Evolutionary conservation across 2,888 invertebrate genomes (phyloP), one percentile per base, ranked within the genome.

Genomic region (Tetramorium bicarinatum): DNA sequence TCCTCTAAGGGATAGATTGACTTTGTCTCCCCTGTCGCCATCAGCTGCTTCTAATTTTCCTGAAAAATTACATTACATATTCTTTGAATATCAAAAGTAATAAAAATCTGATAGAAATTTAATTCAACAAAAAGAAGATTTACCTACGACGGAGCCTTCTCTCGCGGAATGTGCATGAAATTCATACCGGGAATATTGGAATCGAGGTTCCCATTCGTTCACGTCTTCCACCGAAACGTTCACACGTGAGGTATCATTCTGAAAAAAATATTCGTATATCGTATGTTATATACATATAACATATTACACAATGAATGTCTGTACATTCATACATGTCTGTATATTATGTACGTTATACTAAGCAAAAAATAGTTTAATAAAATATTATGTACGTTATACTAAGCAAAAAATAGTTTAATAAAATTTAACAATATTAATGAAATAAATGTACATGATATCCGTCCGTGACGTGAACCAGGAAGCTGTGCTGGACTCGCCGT

Each of bases 121-220:
- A 34, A 67, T 6, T 29, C 2, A 13, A 69, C 0, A 38, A 59
- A 34, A 7, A 8, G 15, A 56, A 47, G 8, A 83, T 91, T 89
- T 83, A 94, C 95, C 95, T 56, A 95, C 90, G 69, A 94, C 90
- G 18, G 94, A 93, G 71, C 94, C 94, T 79, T 93, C 94, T 74
- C 92, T 92, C 61, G 94, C 87, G 21, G 91, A 91, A 69, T 92
- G 92, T 38, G 94, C 93, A 74, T 94, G 93, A 85, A 99, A 98
- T 95, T 98, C 98, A 95, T 98, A 99, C 94, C 98, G 97, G 7
- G 98, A 97, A 95, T 97, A 97, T 1, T 97, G 96, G 95, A 99
- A 99, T 82, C 98, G 96, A 0, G 99, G 99, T 95, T 98, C 98
- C 98, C 98, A 98, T 94, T 99, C 98, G 95, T 99, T 99, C 11